These are phyloP conservation scores for Miichthys miiuy DNA, from an alignment of 2,797 vertebrate species.

Conservation along the genomic window DNA sequence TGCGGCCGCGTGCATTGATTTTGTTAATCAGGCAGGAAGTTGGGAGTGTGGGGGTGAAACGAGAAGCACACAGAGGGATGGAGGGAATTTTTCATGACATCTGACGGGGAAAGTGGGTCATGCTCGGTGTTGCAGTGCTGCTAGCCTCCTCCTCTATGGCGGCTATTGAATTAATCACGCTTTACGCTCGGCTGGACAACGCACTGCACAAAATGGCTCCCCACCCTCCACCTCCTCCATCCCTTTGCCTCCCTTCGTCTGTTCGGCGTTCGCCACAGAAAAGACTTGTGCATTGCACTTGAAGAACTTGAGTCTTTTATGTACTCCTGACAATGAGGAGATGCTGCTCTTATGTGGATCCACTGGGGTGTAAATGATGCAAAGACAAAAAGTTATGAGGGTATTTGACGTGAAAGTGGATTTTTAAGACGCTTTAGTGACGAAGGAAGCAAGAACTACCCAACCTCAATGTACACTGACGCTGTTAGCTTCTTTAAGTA, in stretches of 20 bases:
- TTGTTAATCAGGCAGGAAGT: slow-evolving; percentile 67
- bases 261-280: slow-evolving; percentile 62
- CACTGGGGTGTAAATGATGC: slow-evolving; percentile 55
- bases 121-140: slow-evolving; percentile 86
- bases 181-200: slow-evolving; percentile 88
- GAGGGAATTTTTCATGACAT: slow-evolving; percentile 87
- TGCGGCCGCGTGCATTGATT: neutral
- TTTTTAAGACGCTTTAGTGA: slow-evolving; percentile 2
- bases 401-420: neutral
- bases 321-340: slow-evolving; percentile 55
- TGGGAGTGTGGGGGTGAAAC: slow-evolving; percentile 29
- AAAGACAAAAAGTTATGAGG: slow-evolving; percentile 36
- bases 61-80: slow-evolving; percentile 49
- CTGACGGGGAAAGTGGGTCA: slow-evolving; percentile 95
- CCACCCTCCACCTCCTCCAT: neutral
- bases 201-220: slow-evolving; percentile 83
- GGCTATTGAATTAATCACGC: slow-evolving; percentile 96
- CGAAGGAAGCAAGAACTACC: neutral
- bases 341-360: slow-evolving; percentile 53
- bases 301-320: slow-evolving; percentile 62
- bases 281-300: slow-evolving; percentile 59
- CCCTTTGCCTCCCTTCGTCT: slow-evolving; percentile 27
- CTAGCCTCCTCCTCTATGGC: slow-evolving; percentile 91
- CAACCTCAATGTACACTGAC: neutral
- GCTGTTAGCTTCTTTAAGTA: neutral